phyloP scores from a whole-genome alignment of 2,797 vertebrate species.

The Silurus lanzhouensis region DNA sequence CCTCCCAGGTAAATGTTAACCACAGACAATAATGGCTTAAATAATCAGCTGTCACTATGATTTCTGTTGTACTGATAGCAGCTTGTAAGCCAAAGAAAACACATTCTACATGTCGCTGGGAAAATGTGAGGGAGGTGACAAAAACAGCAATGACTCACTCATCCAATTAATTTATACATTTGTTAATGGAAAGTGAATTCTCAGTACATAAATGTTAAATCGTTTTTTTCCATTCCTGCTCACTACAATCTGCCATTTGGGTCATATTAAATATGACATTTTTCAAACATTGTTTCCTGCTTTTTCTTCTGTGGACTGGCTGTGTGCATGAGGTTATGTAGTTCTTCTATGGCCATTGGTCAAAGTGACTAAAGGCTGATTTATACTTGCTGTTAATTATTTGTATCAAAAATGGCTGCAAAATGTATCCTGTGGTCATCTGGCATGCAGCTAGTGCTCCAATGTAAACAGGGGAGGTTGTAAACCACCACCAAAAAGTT shows the following conservation, averaged over 20 bases:
- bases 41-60: background rate
- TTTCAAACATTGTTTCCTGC: background rate
- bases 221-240: background rate
- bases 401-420: background rate
- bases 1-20: background rate
- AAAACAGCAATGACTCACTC: background rate
- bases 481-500: background rate
- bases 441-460: no score
- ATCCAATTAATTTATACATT: background rate
- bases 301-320: background rate
- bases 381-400: background rate
- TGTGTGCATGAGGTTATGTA: background rate
- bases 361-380: background rate
- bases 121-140: background rate
- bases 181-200: background rate
- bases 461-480: background rate
- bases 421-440: background rate
- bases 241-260: background rate
- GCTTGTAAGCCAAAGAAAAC: background rate
- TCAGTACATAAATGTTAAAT: background rate
- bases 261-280: background rate
- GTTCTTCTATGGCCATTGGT: background rate
- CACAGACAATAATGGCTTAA: background rate
- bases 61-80: background rate
- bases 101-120: background rate